Percentiles rank a stretch among this genome's conserved stretches.
phyloP scores from a whole-genome alignment of 2,113 vertebrate genomes.

The Marmota monax region DNA sequence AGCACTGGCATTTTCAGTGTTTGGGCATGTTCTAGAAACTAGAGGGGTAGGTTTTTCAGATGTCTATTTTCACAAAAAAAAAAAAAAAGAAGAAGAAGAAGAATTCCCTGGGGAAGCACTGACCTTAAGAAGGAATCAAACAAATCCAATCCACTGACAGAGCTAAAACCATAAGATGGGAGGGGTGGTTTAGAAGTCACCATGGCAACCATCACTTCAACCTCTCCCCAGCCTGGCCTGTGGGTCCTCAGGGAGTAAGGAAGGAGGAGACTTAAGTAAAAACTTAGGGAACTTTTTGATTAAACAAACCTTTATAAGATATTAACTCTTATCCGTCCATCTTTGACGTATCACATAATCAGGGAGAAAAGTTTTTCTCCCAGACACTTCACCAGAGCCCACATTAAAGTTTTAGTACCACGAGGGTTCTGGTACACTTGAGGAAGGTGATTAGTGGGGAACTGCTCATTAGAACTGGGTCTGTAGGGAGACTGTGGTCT shows the following conservation, averaged over 20 bases:
- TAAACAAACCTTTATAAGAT: neutral
- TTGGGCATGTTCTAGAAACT: neutral
- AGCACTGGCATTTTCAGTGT: neutral
- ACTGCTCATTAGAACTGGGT: too few relatives aligned
- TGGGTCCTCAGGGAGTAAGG: neutral
- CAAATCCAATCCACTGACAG: neutral
- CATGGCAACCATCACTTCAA: neutral
- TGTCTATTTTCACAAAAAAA: neutral
- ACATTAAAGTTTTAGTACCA: fast-evolving
- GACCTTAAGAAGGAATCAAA: conserved; percentile 1
- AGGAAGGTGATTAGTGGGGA: neutral
- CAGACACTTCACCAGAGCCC: neutral
- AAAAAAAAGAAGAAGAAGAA: neutral
- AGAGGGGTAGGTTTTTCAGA: neutral
- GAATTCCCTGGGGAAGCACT: too few relatives aligned
- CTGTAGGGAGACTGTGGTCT: neutral
- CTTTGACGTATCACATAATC: neutral
- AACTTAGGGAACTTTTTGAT: neutral
- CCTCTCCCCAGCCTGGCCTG: neutral
- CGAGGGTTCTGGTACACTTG: neutral
- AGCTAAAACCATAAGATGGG: neutral
- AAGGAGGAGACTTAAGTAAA: neutral
- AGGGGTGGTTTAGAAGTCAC: neutral
- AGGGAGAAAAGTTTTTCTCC: neutral
- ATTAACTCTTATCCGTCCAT: neutral